phyloP scores from a whole-genome alignment of 2,888 invertebrate genomes.

The Nemotelus pantherinus region DNA sequence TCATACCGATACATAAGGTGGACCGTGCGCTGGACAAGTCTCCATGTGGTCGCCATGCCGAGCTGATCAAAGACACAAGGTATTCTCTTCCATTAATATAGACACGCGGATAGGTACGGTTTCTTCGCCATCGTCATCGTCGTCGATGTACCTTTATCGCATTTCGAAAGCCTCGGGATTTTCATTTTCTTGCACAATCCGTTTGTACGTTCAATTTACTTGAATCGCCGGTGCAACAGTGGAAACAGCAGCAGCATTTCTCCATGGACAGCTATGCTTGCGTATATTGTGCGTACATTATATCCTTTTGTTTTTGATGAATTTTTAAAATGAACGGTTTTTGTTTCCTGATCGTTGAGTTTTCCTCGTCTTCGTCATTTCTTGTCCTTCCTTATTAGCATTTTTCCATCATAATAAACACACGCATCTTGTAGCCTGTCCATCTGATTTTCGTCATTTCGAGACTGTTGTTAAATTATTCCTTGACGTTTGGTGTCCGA shows the following conservation, averaged over 20 bases:
- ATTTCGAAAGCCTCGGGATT: too few relatives aligned
- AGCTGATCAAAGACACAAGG: background rate
- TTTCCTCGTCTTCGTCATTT: background rate
- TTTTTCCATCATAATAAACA: constrained; percentile 28
- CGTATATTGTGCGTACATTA: background rate
- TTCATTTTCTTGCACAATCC: too few relatives aligned
- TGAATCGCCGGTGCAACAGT: too few relatives aligned
- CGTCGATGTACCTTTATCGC: too few relatives aligned
- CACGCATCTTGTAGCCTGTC: background rate
- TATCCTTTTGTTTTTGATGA: constrained; percentile 28
- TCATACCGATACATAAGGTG: too few relatives aligned
- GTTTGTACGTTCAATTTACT: too few relatives aligned
- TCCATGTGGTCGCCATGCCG: background rate
- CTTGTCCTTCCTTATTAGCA: constrained; percentile 35
- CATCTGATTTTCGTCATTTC: too few relatives aligned
- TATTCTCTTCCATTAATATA: constrained; percentile 18
- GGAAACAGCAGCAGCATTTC: too few relatives aligned
- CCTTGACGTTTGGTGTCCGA: too few relatives aligned
- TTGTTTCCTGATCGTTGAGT: constrained; percentile 35
- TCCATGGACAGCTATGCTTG: too few relatives aligned
- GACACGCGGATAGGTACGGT: background rate
- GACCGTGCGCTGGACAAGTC: background rate
- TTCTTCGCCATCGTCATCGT: too few relatives aligned
- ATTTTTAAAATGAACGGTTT: constrained; percentile 37
- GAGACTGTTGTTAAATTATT: too few relatives aligned